phyloP scores from a whole-genome alignment of 1,140 invertebrate species.

The Mizuhopecten yessoensis region DNA sequence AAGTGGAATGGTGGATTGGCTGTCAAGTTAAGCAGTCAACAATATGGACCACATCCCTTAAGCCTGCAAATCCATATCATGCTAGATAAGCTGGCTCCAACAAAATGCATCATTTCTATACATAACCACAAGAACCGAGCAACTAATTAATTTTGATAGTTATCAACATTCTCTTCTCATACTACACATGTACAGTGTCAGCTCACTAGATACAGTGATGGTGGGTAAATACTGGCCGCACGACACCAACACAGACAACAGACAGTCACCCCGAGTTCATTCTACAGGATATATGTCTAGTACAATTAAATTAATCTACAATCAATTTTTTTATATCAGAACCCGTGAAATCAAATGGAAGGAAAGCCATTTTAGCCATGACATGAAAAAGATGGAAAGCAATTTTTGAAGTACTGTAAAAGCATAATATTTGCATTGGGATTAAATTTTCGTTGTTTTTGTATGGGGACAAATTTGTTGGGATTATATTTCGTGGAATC shows the following conservation, averaged over 20 bases:
- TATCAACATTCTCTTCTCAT: background rate
- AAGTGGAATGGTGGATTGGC: too few species aligned
- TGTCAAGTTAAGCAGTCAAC: too few species aligned
- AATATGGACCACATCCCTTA: too few species aligned
- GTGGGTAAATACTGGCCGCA: background rate
- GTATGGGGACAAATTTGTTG: too few species aligned
- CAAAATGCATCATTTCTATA: background rate
- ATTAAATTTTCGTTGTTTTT: too few species aligned
- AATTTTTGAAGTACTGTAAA: background rate
- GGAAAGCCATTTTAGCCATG: too few species aligned
- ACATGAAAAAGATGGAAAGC: background rate
- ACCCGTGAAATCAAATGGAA: too few species aligned
- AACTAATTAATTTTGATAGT: background rate
- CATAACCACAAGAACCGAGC: background rate
- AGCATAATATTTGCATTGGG: too few species aligned
- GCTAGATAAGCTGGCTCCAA: background rate
- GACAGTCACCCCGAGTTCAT: background rate
- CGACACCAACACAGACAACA: slow-evolving; percentile 5
- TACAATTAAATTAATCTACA: too few species aligned
- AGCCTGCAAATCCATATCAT: too few species aligned
- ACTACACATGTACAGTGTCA: background rate
- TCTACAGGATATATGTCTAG: background rate
- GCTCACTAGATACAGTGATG: background rate
- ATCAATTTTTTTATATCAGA: too few species aligned
- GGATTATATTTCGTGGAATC: too few species aligned